Conservation (phyloP, 2,888 invertebrate genomes). For the Leptopilina drosophilae region DNA sequence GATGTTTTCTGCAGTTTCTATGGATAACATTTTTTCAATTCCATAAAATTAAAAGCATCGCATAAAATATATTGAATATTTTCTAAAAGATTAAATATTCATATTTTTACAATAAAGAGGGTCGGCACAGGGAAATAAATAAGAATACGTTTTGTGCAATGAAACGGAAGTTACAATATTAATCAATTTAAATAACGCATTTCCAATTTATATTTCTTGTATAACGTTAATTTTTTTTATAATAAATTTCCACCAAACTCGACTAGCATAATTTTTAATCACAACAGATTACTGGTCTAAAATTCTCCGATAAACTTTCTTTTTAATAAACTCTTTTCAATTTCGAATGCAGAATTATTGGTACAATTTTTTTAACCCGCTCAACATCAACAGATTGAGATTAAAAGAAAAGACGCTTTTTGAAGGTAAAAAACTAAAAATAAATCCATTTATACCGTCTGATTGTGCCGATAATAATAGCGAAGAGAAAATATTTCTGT, state of each 20-base stretch:
- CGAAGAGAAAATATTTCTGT: not conserved
- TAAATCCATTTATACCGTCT: not conserved
- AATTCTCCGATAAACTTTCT: conserved; percentile 7
- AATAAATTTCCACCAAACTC: conserved; percentile 2
- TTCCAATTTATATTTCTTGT: not conserved
- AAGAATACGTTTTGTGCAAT: not conserved
- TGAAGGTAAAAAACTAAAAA: not conserved
- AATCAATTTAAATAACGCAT: not conserved
- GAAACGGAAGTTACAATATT: not conserved
- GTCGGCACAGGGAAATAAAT: too few relatives aligned
- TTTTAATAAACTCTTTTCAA: conserved; percentile 6
- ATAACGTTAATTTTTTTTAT: not conserved
- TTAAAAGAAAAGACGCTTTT: not conserved
- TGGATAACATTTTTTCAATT: conserved; percentile 14
- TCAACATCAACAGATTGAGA: not conserved
- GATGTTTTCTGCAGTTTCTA: conserved; percentile 2
- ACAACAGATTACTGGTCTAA: not conserved
- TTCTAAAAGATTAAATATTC: not conserved
- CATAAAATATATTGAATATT: conserved; percentile 18
- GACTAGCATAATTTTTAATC: conserved; percentile 1
- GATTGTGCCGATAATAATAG: conserved; percentile 5
- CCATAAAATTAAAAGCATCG: conserved; percentile 9
- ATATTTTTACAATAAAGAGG: not conserved
- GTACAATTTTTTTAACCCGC: not conserved
- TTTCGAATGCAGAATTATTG: conserved; percentile 6